phyloP scores from a whole-genome alignment of 2,113 vertebrate species.

The Acanthisitta chloris region DNA sequence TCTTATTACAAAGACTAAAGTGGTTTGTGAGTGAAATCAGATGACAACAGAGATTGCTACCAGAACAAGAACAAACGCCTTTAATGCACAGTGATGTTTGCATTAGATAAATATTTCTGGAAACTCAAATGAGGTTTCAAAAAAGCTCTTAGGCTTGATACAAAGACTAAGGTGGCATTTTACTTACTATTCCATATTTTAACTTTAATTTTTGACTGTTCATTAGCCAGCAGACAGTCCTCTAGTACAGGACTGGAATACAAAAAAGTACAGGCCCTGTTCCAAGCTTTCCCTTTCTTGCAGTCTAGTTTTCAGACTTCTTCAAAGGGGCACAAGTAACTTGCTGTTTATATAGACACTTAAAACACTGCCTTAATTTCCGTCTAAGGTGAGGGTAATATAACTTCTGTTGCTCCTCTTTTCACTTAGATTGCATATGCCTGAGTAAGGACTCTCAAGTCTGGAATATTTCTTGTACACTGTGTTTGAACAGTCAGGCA shows the following conservation, averaged over 20 bases:
- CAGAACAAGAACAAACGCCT: slow-evolving; percentile 30
- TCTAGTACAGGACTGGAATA: background rate
- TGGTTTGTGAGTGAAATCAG: slow-evolving; percentile 35
- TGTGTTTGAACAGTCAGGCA: background rate
- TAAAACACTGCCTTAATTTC: background rate
- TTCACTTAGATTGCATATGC: background rate
- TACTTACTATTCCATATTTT: background rate
- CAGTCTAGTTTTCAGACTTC: background rate
- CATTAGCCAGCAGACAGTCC: background rate
- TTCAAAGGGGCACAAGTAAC: background rate
- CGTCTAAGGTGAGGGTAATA: background rate
- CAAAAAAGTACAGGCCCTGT: background rate
- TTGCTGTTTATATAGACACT: background rate
- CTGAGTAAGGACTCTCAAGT: background rate
- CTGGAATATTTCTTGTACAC: background rate
- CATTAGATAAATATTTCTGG: slow-evolving; percentile 16
- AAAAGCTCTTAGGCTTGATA: slow-evolving; percentile 2
- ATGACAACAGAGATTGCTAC: background rate
- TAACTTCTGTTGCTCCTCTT: background rate
- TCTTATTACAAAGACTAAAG: slow-evolving; percentile 4
- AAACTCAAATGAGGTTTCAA: background rate
- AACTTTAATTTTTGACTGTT: background rate
- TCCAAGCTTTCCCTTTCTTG: background rate
- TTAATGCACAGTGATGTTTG: slow-evolving; percentile 21
- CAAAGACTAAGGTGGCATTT: background rate